Evolutionary conservation across 2,797 vertebrate species (phyloP), one percentile per base, ranked within the genome.

Genomic region (Lacerta agilis): DNA sequence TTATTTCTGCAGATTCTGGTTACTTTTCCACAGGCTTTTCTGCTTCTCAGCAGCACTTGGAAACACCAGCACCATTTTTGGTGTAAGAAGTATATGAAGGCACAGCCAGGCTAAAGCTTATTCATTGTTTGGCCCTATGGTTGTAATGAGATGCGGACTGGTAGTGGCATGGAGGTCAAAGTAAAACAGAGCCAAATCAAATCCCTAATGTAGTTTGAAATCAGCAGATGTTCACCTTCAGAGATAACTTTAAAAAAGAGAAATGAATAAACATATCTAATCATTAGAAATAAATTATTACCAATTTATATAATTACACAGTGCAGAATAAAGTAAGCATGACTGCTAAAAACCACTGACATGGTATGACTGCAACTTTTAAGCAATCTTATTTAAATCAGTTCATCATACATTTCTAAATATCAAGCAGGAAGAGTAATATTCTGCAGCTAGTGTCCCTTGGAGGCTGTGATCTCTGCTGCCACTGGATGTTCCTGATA

Each of bases 231-330:
- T 81, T 67, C 41, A 25, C 82, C 41, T 67, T 66, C 72, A 64
- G 61, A 67, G 58, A n/a, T 87, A 82, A 87, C 41, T 66, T 33
- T 64, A 73, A 75, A 82, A 20, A 33, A 11, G 55, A 36, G 69
- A n/a, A 64, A 82, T 8, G 6, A 61, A 82, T 15, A 17, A 17
- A 15, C 5, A n/a, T 76, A 29, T 23, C 20, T 45, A 82, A 76
- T 76, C n/a, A 86, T 79, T 55, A 79, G 79, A 86, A 79, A 27
- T 86, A 27, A 69, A 49, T 69, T 69, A 27, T 69, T 69, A 29
- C 27, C 61, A 18, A 7, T 20, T 64, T 67, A 33, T 79, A 55
- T 79, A 72, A 81, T 73, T 61, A 9, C 72, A 77, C 64, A 66
- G 66, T 43, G 18, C 55, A 76, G 75, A 83, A 71, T 38, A 17